These are phyloP conservation scores for Periplaneta americana DNA, from an alignment of 1,140 invertebrate species.

Conservation along the genomic window DNA sequence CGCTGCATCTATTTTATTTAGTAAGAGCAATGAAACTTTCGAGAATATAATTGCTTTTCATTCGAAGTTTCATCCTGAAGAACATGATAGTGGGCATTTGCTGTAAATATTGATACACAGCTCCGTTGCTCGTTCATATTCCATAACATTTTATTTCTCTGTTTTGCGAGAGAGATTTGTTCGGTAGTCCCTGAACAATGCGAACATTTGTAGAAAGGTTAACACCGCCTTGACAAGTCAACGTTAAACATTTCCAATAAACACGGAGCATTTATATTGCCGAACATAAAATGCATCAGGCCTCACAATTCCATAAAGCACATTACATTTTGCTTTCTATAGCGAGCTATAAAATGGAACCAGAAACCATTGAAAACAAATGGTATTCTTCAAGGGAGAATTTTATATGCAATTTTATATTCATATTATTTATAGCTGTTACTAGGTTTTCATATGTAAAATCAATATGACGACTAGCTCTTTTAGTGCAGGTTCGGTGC, in stretches of 20 bases:
- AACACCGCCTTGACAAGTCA: background rate
- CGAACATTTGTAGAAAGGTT: background rate
- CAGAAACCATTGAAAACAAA: background rate
- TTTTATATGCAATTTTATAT: background rate
- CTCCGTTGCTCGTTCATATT: too few relatives aligned
- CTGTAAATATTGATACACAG: too few relatives aligned
- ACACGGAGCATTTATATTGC: background rate
- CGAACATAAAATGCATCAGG: background rate
- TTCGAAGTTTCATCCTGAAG: too few relatives aligned
- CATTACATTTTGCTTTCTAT: background rate
- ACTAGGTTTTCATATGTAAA: too few relatives aligned
- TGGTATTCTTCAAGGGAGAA: background rate
- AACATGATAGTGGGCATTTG: too few relatives aligned
- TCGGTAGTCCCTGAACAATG: background rate
- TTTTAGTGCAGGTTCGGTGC: too few relatives aligned
- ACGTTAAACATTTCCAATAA: background rate
- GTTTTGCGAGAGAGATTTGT: background rate
- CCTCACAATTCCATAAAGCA: background rate
- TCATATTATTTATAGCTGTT: background rate
- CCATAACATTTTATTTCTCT: too few relatives aligned
- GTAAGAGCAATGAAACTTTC: too few relatives aligned
- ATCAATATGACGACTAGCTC: too few relatives aligned
- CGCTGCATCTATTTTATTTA: too few relatives aligned
- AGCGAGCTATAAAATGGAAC: background rate
- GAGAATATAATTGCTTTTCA: too few relatives aligned